phyloP scores from a whole-genome alignment of 2,797 vertebrate genomes.

The Pagetopsis macropterus region DNA sequence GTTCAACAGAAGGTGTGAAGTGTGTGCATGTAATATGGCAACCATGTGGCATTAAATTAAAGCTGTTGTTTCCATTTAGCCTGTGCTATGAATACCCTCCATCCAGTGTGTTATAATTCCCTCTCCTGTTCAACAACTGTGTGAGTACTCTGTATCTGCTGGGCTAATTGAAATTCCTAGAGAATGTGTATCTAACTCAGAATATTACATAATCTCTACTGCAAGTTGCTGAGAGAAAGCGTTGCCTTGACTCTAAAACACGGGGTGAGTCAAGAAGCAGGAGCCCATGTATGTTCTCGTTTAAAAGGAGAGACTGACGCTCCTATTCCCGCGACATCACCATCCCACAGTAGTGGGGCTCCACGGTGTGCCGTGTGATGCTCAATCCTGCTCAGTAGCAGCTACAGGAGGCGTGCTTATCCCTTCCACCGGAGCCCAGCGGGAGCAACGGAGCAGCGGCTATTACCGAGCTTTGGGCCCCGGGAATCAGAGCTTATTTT shows the following conservation, averaged over 20 bases:
- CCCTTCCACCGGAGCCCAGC: slow-evolving; percentile 39
- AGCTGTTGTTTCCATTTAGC: slow-evolving; percentile 43
- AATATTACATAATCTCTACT: neutral
- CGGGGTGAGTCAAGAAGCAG: slow-evolving; percentile 55
- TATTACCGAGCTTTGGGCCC: slow-evolving; percentile 55
- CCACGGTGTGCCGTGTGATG: slow-evolving; percentile 61
- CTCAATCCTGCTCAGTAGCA: slow-evolving; percentile 70
- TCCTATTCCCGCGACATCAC: slow-evolving; percentile 76
- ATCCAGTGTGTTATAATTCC: neutral
- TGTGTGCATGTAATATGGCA: slow-evolving; percentile 20
- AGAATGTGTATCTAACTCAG: neutral
- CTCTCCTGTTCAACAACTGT: neutral
- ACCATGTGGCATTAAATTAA: slow-evolving; percentile 63
- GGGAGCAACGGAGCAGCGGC: slow-evolving; percentile 52
- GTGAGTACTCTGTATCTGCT: neutral
- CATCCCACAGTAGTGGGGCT: slow-evolving; percentile 71
- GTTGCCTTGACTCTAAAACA: slow-evolving; percentile 28
- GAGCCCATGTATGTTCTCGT: slow-evolving; percentile 61
- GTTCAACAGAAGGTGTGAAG: slow-evolving; percentile 62
- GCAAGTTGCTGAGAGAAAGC: slow-evolving; percentile 13
- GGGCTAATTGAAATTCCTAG: neutral
- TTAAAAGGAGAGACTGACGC: slow-evolving; percentile 64
- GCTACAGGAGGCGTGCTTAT: slow-evolving; percentile 53
- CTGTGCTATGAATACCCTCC: slow-evolving; percentile 28
- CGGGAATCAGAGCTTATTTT: slow-evolving; percentile 46